Evolutionary conservation across 2,113 vertebrate genomes (phyloP).

Genomic region (Pelecanoides urinatrix): DNA sequence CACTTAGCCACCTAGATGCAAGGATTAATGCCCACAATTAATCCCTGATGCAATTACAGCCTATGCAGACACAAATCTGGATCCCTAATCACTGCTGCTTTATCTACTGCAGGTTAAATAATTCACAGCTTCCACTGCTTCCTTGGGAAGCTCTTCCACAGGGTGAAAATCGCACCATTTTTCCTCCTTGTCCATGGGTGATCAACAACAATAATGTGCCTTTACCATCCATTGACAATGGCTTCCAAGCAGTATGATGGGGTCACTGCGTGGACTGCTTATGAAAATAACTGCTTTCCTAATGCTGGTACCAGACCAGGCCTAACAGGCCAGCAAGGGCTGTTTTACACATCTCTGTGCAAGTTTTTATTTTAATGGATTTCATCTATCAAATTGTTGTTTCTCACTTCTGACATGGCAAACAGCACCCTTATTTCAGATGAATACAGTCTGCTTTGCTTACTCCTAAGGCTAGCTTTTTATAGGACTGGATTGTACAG

Average conservation of each 20-base stretch:
- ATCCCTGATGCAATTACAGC: background rate
- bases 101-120: background rate
- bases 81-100: background rate
- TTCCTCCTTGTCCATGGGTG: background rate
- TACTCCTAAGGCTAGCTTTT: background rate
- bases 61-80: background rate
- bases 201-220: background rate
- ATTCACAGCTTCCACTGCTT: background rate
- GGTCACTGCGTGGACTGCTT: background rate
- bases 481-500: background rate
- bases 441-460: background rate
- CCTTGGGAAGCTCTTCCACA: background rate
- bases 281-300: background rate
- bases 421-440: background rate
- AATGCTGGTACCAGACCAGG: background rate
- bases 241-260: background rate
- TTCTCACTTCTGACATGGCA: background rate
- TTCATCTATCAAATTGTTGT: background rate
- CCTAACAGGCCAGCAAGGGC: background rate
- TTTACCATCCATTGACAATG: background rate
- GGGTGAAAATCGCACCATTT: background rate
- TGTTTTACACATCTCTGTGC: background rate
- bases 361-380: background rate
- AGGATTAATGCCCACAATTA: slow-evolving; percentile 18
- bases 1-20: background rate